Evolutionary conservation across 1,140 invertebrate species (phyloP).

Genomic region (Drosophila takahashii): DNA sequence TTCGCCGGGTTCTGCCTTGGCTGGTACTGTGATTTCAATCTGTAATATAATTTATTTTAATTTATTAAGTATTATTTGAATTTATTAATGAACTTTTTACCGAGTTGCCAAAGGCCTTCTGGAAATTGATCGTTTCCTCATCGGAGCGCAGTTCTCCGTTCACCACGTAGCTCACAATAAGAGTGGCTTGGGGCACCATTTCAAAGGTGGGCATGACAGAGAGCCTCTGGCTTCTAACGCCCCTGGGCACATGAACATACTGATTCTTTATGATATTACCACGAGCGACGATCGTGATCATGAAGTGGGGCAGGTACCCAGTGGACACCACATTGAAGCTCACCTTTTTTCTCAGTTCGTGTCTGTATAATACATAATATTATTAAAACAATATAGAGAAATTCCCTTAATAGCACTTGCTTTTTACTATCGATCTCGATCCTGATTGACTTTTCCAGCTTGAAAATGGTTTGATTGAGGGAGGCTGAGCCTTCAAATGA

Average conservation of each 20-base stretch:
- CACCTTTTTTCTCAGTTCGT: constrained; percentile 88
- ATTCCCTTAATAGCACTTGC: background rate
- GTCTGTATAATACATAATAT: constrained; percentile 64
- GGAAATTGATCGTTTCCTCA: constrained; percentile 90
- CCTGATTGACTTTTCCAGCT: constrained; percentile 25
- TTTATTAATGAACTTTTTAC: constrained; percentile 53
- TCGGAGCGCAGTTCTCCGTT: constrained; percentile 91
- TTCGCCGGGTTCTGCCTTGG: constrained; percentile 88
- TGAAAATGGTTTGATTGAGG: constrained; percentile 4
- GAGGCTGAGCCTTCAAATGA: constrained; percentile 25
- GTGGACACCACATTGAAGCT: constrained; percentile 93
- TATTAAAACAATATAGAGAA: background rate
- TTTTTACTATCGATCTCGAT: constrained; percentile 39
- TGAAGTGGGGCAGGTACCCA: constrained; percentile 90
- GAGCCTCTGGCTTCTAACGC: constrained; percentile 67
- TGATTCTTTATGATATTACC: constrained; percentile 92
- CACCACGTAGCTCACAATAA: constrained; percentile 91
- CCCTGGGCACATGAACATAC: constrained; percentile 85
- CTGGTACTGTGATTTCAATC: constrained; percentile 64
- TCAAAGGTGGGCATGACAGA: constrained; percentile 89
- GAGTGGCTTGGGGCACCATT: constrained; percentile 92
- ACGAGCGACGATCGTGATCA: constrained; percentile 93
- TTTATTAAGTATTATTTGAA: no score
- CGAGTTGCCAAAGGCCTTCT: constrained; percentile 91
- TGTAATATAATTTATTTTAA: constrained; percentile 19